These are phyloP conservation scores for Mirounga angustirostris DNA, from an alignment of 2,113 vertebrate genomes.

Conservation along the genomic window DNA sequence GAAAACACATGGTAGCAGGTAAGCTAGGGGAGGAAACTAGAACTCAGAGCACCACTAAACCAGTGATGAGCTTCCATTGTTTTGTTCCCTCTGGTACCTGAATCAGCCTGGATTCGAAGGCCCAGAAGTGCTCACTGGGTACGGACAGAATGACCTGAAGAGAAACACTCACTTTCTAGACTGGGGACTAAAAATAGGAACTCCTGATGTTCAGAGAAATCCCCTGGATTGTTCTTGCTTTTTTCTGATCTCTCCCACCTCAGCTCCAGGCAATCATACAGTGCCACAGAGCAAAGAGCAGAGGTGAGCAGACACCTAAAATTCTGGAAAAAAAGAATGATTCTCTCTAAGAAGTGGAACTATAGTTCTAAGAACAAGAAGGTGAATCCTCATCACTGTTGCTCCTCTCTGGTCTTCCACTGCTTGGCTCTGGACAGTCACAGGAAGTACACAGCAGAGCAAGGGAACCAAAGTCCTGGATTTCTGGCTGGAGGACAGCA, in stretches of 20 bases:
- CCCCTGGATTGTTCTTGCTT: not conserved
- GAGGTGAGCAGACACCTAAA: not conserved
- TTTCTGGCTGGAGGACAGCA: not conserved
- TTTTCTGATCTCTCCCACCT: not conserved
- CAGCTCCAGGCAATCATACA: not conserved
- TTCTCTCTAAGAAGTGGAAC: not conserved
- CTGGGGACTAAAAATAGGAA: not conserved
- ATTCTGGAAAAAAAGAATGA: not conserved
- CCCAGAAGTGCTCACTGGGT: not conserved
- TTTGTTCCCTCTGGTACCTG: not conserved
- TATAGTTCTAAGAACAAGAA: not conserved
- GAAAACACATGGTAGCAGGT: not conserved
- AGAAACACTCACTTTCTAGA: not conserved
- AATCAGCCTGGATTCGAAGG: constrained; percentile 12
- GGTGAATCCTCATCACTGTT: not conserved
- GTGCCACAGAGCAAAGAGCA: not conserved
- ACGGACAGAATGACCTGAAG: not conserved
- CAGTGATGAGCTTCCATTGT: not conserved
- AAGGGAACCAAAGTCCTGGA: not conserved
- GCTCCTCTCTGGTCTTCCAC: not conserved
- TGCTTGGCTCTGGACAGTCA: not conserved
- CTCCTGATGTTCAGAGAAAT: not conserved
- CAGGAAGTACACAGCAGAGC: not conserved
- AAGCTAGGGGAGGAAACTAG: not conserved
- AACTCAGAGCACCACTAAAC: not conserved